phyloP scores from a whole-genome alignment of 2,888 invertebrate species.

The Carabus problematicus region DNA sequence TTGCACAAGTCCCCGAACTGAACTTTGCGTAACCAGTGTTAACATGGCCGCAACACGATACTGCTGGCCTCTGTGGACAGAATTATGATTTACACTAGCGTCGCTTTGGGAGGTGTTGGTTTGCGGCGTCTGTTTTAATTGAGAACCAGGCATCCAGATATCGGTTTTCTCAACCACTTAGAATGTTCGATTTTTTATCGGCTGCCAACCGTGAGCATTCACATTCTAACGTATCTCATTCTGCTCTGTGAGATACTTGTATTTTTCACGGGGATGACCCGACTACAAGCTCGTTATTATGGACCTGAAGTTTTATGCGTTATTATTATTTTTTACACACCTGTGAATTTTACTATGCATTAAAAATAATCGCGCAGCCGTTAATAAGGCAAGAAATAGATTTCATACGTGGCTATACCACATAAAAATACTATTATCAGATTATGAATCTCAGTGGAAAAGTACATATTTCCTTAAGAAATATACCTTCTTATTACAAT shows the following conservation, averaged over 20 bases:
- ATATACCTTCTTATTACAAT: too few species aligned
- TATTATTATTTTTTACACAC: constrained; percentile 6
- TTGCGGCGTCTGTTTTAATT: constrained; percentile 24
- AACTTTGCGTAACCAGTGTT: constrained; percentile 43
- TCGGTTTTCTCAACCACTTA: constrained; percentile 2
- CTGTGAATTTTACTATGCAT: too few species aligned
- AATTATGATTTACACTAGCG: constrained; percentile 47
- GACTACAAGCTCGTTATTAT: constrained; percentile 46
- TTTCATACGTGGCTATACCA: too few species aligned
- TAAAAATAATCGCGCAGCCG: too few species aligned
- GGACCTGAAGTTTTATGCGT: constrained; percentile 30
- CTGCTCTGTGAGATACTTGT: constrained; percentile 22
- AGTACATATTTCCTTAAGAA: too few species aligned
- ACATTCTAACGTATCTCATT: too few species aligned
- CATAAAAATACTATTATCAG: too few species aligned
- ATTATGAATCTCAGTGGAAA: too few species aligned
- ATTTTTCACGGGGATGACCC: constrained; percentile 46
- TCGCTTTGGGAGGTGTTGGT: constrained; percentile 46
- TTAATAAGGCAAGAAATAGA: too few species aligned
- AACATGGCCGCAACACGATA: constrained; percentile 48
- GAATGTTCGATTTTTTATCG: too few species aligned
- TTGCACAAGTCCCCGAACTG: constrained; percentile 27
- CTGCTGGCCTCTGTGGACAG: constrained; percentile 46
- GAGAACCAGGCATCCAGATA: constrained; percentile 11
- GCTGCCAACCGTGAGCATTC: too few species aligned